Percentiles rank a stretch among this genome's conserved stretches.
phyloP scores from a whole-genome alignment of 2,113 vertebrate species.

The Parotia lawesii region DNA sequence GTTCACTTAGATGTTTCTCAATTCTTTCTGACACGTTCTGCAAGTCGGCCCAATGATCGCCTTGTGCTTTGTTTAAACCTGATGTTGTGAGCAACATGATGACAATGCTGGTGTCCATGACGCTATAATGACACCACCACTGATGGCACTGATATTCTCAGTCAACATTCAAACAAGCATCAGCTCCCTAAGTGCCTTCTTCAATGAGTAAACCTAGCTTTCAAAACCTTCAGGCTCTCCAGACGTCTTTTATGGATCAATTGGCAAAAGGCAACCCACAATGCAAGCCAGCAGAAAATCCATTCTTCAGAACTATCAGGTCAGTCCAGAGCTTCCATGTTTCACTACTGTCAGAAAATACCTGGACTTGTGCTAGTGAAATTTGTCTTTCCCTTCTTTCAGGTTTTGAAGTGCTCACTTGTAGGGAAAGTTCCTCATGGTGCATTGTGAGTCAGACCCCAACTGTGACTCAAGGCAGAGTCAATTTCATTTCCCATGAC shows the following conservation, averaged over 20 bases:
- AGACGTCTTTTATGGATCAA: background rate
- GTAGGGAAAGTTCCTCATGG: background rate
- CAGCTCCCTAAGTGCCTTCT: background rate
- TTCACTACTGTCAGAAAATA: background rate
- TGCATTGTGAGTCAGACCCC: background rate
- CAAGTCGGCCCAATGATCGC: background rate
- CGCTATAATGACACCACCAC: background rate
- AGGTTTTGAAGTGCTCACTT: background rate
- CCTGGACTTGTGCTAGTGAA: background rate
- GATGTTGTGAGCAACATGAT: background rate
- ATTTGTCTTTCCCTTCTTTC: background rate
- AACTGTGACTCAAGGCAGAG: background rate
- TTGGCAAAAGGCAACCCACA: background rate
- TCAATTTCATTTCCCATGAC: background rate
- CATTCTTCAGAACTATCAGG: background rate
- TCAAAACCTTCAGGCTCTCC: background rate
- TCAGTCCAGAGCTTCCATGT: background rate
- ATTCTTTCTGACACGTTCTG: background rate
- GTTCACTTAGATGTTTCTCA: background rate
- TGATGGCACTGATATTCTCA: background rate
- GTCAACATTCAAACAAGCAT: background rate
- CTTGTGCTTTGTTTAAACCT: background rate
- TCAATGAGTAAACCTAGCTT: background rate
- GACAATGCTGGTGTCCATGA: background rate
- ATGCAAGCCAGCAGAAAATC: background rate